Percentiles rank a stretch among this genome's conserved stretches.
These are phyloP conservation scores for Chloroceryle aenea DNA, from an alignment of 2,113 vertebrate species.

Conservation along the genomic window DNA sequence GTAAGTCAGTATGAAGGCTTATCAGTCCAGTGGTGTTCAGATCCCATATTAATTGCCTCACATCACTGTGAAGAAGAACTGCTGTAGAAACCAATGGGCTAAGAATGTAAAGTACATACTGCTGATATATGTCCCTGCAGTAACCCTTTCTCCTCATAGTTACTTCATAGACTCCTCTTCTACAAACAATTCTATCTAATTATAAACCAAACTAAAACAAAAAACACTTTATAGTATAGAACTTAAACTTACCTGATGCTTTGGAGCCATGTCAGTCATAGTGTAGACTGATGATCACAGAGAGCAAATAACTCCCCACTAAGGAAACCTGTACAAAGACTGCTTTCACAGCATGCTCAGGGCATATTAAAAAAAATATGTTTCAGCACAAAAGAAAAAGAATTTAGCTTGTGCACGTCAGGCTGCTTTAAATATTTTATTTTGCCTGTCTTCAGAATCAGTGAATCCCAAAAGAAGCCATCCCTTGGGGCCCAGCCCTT, in stretches of 20 bases:
- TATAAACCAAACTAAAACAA: neutral
- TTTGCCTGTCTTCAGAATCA: conserved; percentile 61
- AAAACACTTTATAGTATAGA: neutral
- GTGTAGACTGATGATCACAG: neutral
- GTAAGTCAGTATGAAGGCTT: conserved; percentile 64
- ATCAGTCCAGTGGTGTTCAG: conserved; percentile 66
- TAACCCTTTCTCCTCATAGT: neutral
- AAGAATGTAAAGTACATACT: conserved; percentile 8
- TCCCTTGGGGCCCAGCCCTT: conserved; percentile 47
- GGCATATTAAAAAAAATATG: conserved; percentile 60
- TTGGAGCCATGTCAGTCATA: neutral
- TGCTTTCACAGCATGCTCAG: conserved; percentile 60
- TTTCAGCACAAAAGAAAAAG: conserved; percentile 69
- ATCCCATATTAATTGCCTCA: conserved; percentile 50
- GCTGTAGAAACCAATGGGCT: conserved; percentile 26
- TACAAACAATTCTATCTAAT: neutral
- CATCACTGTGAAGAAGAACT: conserved; percentile 37
- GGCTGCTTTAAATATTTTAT: conserved; percentile 70
- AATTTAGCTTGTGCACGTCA: conserved; percentile 42
- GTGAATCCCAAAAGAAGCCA: conserved; percentile 42
- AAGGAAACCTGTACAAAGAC: conserved; percentile 20
- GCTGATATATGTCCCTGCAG: neutral
- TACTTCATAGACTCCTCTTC: neutral
- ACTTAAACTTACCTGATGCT: neutral
- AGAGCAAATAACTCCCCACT: neutral